These are phyloP conservation scores for Achlya flavicornis DNA, from an alignment of 2,888 invertebrate species.

Conservation along the genomic window DNA sequence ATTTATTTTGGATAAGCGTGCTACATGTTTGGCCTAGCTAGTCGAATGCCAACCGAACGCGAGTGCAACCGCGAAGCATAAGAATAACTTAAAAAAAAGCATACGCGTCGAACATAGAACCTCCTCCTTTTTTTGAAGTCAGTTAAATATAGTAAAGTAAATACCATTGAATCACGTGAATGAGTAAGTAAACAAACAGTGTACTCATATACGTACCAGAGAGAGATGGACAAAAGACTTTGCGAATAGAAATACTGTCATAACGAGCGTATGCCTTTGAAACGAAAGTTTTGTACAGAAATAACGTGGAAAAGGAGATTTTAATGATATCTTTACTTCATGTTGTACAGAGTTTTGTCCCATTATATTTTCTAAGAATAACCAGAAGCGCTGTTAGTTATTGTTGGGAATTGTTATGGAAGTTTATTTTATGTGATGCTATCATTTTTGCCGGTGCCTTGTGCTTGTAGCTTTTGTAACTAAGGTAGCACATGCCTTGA, in stretches of 20 bases:
- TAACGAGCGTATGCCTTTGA: conserved; percentile 35
- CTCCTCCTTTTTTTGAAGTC: too few species aligned
- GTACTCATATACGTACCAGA: conserved; percentile 15
- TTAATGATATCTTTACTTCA: conserved; percentile 42
- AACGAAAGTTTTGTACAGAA: conserved; percentile 33
- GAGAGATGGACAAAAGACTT: conserved; percentile 32
- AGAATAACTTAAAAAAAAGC: background rate
- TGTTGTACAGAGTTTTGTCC: conserved; percentile 18
- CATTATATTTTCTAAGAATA: conserved; percentile 17
- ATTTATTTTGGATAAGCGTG: too few species aligned
- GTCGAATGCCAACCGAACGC: background rate
- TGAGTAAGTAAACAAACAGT: conserved; percentile 23
- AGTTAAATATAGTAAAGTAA: background rate
- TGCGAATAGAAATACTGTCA: conserved; percentile 28
- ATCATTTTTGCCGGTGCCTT: background rate
- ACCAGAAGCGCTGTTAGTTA: conserved; percentile 2
- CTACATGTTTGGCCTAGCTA: too few species aligned
- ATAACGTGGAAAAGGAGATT: conserved; percentile 37
- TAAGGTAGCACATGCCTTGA: background rate
- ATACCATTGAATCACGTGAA: conserved; percentile 16
- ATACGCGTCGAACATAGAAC: too few species aligned
- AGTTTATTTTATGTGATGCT: conserved; percentile 9
- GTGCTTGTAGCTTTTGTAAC: background rate
- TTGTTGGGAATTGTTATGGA: conserved; percentile 4
- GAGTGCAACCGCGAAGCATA: background rate